Percentiles rank a stretch among this genome's conserved stretches.
Evolutionary conservation across 1,140 invertebrate genomes (phyloP).

Genomic region (Alviniconcha marisindica): DNA sequence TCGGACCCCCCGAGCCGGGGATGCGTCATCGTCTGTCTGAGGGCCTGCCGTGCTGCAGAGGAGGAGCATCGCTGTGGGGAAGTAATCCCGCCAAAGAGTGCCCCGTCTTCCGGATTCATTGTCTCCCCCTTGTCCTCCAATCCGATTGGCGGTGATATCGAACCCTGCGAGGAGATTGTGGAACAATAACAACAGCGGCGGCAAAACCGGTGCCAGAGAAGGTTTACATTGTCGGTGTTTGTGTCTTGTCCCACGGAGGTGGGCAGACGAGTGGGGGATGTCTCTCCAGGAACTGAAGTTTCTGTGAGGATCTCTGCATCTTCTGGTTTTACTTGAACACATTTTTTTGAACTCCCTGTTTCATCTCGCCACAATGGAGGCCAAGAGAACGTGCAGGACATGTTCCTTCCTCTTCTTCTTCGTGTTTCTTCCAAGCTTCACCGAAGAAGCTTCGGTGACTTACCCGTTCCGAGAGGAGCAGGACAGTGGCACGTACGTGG

Average conservation of each 20-base stretch:
- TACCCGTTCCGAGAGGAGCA: conserved; percentile 34
- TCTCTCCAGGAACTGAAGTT: background rate
- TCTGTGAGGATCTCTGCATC: background rate
- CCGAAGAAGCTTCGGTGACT: background rate
- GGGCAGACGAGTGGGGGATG: background rate
- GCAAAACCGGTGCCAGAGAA: background rate
- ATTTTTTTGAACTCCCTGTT: no score
- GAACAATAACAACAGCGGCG: no score
- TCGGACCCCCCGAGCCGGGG: background rate
- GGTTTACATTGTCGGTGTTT: background rate
- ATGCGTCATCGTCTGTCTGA: background rate
- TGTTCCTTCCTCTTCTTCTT: background rate
- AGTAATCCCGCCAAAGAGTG: background rate
- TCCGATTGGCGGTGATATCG: background rate
- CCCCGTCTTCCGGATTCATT: background rate
- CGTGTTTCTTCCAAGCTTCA: background rate
- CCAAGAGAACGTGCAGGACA: background rate
- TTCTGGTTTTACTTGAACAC: background rate
- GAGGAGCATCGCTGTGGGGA: background rate
- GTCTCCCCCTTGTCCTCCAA: conserved; percentile 5
- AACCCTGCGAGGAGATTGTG: no score
- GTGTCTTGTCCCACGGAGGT: background rate
- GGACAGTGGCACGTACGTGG: conserved; percentile 31
- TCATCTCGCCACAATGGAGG: background rate
- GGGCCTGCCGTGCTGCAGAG: background rate